Evolutionary conservation across 2,888 invertebrate genomes (phyloP).

Genomic region (Geotrupes spiniger): DNA sequence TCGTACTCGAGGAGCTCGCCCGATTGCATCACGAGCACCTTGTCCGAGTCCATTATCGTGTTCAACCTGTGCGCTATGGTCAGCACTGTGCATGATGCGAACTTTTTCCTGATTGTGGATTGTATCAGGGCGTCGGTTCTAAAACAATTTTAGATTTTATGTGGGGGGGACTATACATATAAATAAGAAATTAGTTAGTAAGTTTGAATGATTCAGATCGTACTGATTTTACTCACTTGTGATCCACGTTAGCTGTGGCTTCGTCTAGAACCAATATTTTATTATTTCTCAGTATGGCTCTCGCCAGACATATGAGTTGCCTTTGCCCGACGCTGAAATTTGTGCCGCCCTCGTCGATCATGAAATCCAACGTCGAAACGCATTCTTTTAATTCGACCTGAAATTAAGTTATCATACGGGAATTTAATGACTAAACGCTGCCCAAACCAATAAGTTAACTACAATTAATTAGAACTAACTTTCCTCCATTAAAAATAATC

Average conservation of each 20-base stretch:
- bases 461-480: too few relatives aligned
- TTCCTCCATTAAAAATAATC: too few relatives aligned
- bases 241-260: slow-evolving; percentile 86
- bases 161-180: slow-evolving; percentile 2
- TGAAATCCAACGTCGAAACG: slow-evolving; percentile 59
- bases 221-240: slow-evolving; percentile 18
- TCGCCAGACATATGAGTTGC: slow-evolving; percentile 27
- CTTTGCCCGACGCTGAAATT: slow-evolving; percentile 62
- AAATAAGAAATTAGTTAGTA: neutral
- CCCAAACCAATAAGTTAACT: too few relatives aligned
- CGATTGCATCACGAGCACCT: slow-evolving; percentile 60
- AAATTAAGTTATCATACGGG: too few relatives aligned
- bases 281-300: slow-evolving; percentile 66
- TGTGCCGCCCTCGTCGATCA: slow-evolving; percentile 65
- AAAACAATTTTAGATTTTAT: too few relatives aligned
- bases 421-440: too few relatives aligned
- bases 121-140: slow-evolving; percentile 72
- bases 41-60: slow-evolving; percentile 82
- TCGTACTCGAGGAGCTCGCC: slow-evolving; percentile 55
- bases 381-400: slow-evolving; percentile 70
- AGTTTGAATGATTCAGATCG: neutral
- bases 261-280: slow-evolving; percentile 75
- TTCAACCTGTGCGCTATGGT: slow-evolving; percentile 81
- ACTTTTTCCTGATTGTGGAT: slow-evolving; percentile 69
- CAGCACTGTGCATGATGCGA: slow-evolving; percentile 72